A percentile compares a stretch with the other conserved stretches of the same genome.
These are phyloP conservation scores for Megalopta genalis DNA, from an alignment of 1,140 invertebrate genomes.

Conservation along the genomic window DNA sequence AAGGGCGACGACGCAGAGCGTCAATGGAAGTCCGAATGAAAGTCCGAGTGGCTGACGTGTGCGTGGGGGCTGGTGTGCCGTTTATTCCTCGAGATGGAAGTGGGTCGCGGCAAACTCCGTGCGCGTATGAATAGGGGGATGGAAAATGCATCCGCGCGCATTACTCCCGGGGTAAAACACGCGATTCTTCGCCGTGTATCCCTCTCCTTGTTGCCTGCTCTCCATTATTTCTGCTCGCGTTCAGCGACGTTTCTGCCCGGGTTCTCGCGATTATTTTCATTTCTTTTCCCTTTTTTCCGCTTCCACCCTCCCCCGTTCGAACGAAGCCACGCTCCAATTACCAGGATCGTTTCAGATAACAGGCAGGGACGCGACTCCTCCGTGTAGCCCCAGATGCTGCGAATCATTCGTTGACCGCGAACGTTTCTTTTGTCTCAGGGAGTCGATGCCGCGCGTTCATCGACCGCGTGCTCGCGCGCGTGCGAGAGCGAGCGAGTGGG, in stretches of 20 bases:
- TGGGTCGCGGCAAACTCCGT: conserved; percentile 62
- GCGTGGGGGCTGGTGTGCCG: conserved; percentile 52
- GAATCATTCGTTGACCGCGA: not conserved
- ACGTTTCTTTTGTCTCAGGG: not conserved
- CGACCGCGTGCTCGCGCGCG: not conserved
- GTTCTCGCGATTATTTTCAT: not conserved
- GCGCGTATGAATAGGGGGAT: conserved; percentile 63
- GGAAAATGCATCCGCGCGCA: conserved; percentile 52
- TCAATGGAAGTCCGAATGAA: conserved; percentile 36
- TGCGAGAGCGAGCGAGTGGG: too few species aligned
- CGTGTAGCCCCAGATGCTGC: not conserved
- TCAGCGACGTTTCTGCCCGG: not conserved
- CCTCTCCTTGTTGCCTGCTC: not conserved
- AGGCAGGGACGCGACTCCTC: not conserved
- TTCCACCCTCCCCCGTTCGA: not conserved
- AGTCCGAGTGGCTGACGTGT: conserved; percentile 40
- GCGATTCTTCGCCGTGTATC: not conserved
- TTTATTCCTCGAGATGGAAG: conserved; percentile 65
- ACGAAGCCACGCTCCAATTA: not conserved
- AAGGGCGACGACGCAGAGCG: not conserved
- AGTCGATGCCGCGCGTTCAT: not conserved
- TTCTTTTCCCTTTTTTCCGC: not conserved
- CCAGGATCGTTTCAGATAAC: not conserved
- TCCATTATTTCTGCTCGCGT: conserved; percentile 34
- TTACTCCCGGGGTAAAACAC: conserved; percentile 18